Evolutionary conservation across 2,113 vertebrate genomes (phyloP).

Genomic region (Aramus guarauna): DNA sequence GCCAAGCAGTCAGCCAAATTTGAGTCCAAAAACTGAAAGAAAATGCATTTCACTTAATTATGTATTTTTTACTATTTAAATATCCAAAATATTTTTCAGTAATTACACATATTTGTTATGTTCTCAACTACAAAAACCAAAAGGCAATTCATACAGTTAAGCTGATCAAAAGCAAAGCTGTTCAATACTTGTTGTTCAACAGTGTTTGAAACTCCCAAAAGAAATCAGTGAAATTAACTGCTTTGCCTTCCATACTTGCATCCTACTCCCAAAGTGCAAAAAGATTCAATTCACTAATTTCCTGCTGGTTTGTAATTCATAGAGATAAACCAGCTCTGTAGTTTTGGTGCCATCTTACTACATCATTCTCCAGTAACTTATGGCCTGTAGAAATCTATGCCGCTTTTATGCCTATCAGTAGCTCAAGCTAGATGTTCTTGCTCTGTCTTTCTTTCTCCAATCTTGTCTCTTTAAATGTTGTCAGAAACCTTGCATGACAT

Average conservation of each 20-base stretch:
- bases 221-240: not conserved
- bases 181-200: not conserved
- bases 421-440: not conserved
- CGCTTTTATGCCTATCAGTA: not conserved
- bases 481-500: not conserved
- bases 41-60: not conserved
- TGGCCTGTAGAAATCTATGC: not conserved
- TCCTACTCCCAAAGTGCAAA: not conserved
- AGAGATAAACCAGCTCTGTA: not conserved
- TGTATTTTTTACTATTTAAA: not conserved
- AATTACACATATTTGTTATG: not conserved
- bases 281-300: not conserved
- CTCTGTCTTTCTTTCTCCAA: not conserved
- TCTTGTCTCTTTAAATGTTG: not conserved
- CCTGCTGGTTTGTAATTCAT: not conserved
- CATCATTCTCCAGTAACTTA: not conserved
- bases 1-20: not conserved
- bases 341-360: not conserved
- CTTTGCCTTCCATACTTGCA: not conserved
- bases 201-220: not conserved
- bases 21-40: not conserved
- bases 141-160: not conserved
- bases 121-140: not conserved
- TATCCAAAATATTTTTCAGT: not conserved
- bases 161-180: not conserved